Evolutionary conservation across 2,888 invertebrate species (phyloP), one percentile per base, ranked within the genome.

Genomic region (Argyresthia goedartella): DNA sequence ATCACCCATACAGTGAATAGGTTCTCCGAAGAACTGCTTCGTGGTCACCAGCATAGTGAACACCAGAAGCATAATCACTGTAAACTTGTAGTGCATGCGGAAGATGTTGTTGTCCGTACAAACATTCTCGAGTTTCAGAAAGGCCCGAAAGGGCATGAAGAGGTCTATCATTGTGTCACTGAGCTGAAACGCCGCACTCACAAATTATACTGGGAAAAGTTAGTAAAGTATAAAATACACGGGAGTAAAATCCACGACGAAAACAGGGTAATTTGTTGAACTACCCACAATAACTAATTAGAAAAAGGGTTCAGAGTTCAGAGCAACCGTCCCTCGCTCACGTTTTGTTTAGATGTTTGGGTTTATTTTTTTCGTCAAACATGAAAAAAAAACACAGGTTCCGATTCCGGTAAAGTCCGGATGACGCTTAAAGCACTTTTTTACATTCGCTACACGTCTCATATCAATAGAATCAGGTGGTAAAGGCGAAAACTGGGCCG

Each of bases 11-110:
- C 95, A 95, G 62, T 92, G 90, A 51, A 96, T 94, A 0, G 95
- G 95, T 62, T 95, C 93, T 0, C 95, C 95, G 62, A 95, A 94
- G 77, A 94, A 95, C 72, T 95, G 94, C 64, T 93, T 93, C 11
- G 93, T 91, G 25, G 93, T 92, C 46, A 95, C 89, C 61, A 95
- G 70, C 62, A 94, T 77, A 1, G 93, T 91, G 73, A 92, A 93
- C 25, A 91, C 88, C 43, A 94, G 78, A 55, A 95, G 76, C 65
- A 95, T 87, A 50, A 92, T 88, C 49, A 92, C 91, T 0, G 94
- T 92, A 39, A 90, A 86, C 67, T 91, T 91, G 67, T 93, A 93
- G 73, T 94, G 94, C 67, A 94, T 81, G 46, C 91, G 90, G 68
- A 93, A 94, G 8, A 93, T 87, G 62, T 90, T 89, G 69, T 93